Evolutionary conservation across 1,140 invertebrate species (phyloP).

Genomic region (Phocides pigmalion): DNA sequence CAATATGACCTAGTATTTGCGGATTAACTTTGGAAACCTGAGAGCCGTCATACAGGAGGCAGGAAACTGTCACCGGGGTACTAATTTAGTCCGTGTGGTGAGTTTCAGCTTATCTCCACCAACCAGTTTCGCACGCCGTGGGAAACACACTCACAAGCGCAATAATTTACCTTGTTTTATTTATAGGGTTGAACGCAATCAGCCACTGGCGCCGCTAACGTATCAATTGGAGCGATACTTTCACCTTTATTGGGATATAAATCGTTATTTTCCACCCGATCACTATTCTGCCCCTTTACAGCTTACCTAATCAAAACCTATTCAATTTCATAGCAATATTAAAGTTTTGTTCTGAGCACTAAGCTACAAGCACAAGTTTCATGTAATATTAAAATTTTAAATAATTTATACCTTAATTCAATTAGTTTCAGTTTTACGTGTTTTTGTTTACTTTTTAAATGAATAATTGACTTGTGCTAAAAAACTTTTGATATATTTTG

Average conservation of each 20-base stretch:
- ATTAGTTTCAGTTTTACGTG: no score
- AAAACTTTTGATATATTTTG: no score
- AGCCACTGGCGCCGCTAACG: slow-evolving; percentile 41
- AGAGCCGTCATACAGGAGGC: slow-evolving; percentile 42
- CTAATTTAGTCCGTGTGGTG: slow-evolving; percentile 73
- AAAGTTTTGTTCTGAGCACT: no score
- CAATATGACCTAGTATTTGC: slow-evolving; percentile 15
- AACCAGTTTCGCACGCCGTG: slow-evolving; percentile 79
- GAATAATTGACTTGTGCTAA: no score
- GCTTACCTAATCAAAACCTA: neutral
- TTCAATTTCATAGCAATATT: neutral
- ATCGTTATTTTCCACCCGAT: slow-evolving; percentile 26
- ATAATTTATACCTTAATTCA: no score
- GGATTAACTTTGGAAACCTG: slow-evolving; percentile 29
- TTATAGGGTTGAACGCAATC: slow-evolving; percentile 63
- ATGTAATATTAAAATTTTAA: no score
- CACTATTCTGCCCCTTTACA: slow-evolving; percentile 5
- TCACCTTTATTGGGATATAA: slow-evolving; percentile 48
- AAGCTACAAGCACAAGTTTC: no score
- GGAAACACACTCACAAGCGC: slow-evolving; percentile 70
- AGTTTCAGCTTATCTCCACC: slow-evolving; percentile 71
- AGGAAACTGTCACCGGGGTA: slow-evolving; percentile 75
- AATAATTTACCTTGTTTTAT: slow-evolving; percentile 69
- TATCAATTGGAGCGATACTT: slow-evolving; percentile 45
- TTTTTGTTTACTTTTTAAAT: no score